These are phyloP conservation scores for Hippocampus zosterae DNA, from an alignment of 2,113 vertebrate species.

Conservation along the genomic window DNA sequence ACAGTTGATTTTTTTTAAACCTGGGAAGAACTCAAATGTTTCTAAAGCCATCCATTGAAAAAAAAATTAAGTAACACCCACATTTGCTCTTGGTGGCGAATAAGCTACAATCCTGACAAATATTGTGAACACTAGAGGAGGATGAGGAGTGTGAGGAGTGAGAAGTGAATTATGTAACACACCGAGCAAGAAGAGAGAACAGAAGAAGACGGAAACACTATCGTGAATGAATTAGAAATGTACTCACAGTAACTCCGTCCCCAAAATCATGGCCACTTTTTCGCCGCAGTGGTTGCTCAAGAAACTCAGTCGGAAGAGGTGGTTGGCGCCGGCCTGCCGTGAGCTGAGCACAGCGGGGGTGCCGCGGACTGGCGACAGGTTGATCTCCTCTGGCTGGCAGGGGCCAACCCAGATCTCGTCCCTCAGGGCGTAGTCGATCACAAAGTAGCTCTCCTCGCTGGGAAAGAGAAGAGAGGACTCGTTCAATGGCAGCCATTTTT, in stretches of 20 bases:
- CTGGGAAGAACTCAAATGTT: too few relatives aligned
- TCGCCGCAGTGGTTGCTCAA: conserved; percentile 84
- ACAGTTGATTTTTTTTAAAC: too few relatives aligned
- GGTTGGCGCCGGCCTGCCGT: conserved; percentile 66
- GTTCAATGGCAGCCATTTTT: too few relatives aligned
- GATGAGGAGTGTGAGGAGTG: too few relatives aligned
- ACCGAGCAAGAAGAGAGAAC: too few relatives aligned
- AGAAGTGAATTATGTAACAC: too few relatives aligned
- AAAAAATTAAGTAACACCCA: too few relatives aligned
- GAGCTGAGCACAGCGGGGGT: conserved; percentile 76
- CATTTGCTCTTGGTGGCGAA: too few relatives aligned
- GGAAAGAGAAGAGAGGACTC: background rate
- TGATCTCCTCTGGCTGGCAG: conserved; percentile 73
- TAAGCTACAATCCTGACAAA: too few relatives aligned
- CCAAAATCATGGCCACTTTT: conserved; percentile 83
- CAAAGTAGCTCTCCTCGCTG: conserved; percentile 92
- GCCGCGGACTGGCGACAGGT: conserved; percentile 74
- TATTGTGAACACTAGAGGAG: too few relatives aligned
- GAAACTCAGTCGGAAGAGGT: conserved; percentile 81
- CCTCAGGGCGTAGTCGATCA: conserved; percentile 85
- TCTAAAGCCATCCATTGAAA: too few relatives aligned
- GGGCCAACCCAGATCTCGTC: conserved; percentile 83
- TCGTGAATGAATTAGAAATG: background rate
- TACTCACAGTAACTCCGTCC: conserved; percentile 85
- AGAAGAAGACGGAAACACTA: too few relatives aligned